Evolutionary conservation across 2,113 vertebrate genomes (phyloP), one percentile per base, ranked within the genome.

Genomic region (Leptobrachium ailaonicum): DNA sequence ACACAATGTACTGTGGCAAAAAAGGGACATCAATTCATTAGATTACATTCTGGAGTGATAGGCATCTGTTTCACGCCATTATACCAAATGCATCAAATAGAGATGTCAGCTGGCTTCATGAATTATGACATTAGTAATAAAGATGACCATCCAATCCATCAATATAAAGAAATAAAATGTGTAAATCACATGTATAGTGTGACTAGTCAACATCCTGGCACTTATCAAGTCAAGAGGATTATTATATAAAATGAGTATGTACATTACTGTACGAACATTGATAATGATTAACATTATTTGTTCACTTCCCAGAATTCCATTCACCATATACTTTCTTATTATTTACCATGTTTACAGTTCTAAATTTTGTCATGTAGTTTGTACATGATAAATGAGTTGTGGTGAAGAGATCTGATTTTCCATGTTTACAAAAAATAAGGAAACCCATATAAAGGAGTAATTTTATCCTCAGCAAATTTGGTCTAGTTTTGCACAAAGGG

Each of bases 1-100:
- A 73, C 77, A 58, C 71, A 80, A 80, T 60, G 78, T 80, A 67
- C 70, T 80, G 60, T 67, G 45, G 78, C 41, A 80, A 58, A 73
- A 32, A 80, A 80, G 32, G 63, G 42, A 73, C 79, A 75, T 69
- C 11, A 75, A 75, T 80, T 75, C 12, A 75, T 75, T 69, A 80
- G 64, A 80, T 80, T 60, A 68, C 45, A 73, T 58, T 73, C n/a
- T 13, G 9, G 64, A 68, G 41, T 69, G 79, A 80, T 68, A 69
- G 79, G 41, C 13, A 6, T 68, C 71, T 7, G 63, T 74, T 80
- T 67, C 50, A 58, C 63, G 32, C 12, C 78, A 68, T 80, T 80
- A 80, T 80, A 67, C 64, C 41, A 62, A 40, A 72, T 78, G 20
- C 45, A 78, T 62, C 76, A 79, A 72, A 64, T 9, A 12, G 14